Base-by-base conservation (phyloP, 1,140 invertebrate species). In the Ruditapes philippinarum region DNA sequence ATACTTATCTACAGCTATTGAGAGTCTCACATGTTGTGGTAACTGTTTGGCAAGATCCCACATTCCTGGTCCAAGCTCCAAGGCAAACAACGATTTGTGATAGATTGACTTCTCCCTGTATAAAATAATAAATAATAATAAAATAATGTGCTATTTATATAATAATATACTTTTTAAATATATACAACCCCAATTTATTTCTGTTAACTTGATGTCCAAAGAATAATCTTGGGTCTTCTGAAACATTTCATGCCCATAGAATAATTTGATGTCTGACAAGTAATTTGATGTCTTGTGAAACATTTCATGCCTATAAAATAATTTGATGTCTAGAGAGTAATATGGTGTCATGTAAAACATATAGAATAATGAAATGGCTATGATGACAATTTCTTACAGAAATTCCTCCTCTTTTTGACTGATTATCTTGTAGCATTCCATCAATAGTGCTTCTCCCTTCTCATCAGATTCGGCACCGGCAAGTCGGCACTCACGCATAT, bases 401-500 rank as follows among this genome's bases (percentile, higher is more conserved):
- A 97, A 98, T 73, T 96, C 96, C 60, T 96, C 95, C 86, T 96
- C 96, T 89, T 97, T 96, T 80, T 96, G 96, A 54, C 95, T 95
- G 54, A 97, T 84, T 83, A 96, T 96, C 91, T 95, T 94, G 2
- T 96, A 91, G 17, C 88, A 76, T 22, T 92, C 90, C 36, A 95
- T 92, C 54, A 95, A 93, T 17, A 91, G 81, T 28, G 92, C 94
- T 87, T 93, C 93, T 0, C 96, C 92, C 45, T 93, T 93, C 42
- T 95, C 94, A 11, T 92, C 90, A 3, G 98, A 91, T 1, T 97
- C 96, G 22, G 98, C 95, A 0, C 98, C 98, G 96, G 98, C 98
- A 9, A 98, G 96, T 93, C 97, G 97, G 42, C 82, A 33, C 97
- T 88, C 98, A 3, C 98, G 94, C 65, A 97, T 92, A 95, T 97